These are phyloP conservation scores for Drosophila melanosoma DNA, from an alignment of 2,888 invertebrate genomes.

Conservation along the genomic window DNA sequence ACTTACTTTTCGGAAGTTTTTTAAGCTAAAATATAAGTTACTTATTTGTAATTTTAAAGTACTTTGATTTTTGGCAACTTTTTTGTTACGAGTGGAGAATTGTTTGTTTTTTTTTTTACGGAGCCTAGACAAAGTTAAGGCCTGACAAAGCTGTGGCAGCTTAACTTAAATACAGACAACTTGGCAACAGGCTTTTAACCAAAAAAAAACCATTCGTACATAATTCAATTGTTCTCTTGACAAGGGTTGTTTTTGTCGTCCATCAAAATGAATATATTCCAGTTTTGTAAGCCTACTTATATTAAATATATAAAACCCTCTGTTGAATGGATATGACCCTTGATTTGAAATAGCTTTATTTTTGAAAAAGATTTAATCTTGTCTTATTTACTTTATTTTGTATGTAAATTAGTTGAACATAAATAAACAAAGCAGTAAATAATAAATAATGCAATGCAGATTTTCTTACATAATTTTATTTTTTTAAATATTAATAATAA, in stretches of 20 bases:
- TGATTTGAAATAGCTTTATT: neutral
- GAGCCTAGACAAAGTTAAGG: slow-evolving; percentile 38
- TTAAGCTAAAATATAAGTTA: slow-evolving; percentile 41
- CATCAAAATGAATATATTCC: neutral
- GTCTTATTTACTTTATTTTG: neutral
- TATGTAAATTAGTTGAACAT: neutral
- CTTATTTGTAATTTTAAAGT: slow-evolving; percentile 66
- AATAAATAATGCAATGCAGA: neutral
- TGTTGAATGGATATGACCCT: neutral
- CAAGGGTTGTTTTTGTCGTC: neutral
- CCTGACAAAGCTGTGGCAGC: slow-evolving; percentile 40
- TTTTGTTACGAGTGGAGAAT: slow-evolving; percentile 4
- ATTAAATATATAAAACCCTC: neutral
- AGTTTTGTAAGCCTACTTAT: neutral
- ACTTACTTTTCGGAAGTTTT: slow-evolving; percentile 27
- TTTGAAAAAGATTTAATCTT: neutral
- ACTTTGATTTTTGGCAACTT: slow-evolving; percentile 69
- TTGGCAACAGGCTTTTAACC: slow-evolving; percentile 17
- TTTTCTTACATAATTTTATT: too few species aligned
- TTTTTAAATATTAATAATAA: neutral
- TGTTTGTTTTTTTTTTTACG: slow-evolving; percentile 30
- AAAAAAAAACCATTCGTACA: slow-evolving; percentile 33
- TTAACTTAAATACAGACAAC: slow-evolving; percentile 37
- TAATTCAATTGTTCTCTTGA: slow-evolving; percentile 21
- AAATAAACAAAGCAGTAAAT: neutral